Evolutionary conservation across 2,888 invertebrate species (phyloP), one percentile per base, ranked within the genome.

Genomic region (Nephrotoma appendiculata): DNA sequence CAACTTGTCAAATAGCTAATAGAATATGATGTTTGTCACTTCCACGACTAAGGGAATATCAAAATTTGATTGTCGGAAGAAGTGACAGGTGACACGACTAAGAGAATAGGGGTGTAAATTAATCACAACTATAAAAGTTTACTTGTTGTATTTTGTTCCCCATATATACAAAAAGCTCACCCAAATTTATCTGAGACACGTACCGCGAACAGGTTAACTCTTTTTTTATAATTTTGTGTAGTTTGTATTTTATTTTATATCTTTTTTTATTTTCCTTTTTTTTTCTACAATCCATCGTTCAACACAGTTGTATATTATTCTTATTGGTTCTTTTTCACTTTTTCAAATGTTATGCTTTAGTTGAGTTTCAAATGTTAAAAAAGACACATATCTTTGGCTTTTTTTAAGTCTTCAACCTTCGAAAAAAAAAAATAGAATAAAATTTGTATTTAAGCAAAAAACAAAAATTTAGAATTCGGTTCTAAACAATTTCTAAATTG

Each of bases 311-410:
- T 71, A 12, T 84, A 48, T 42, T 84, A 11, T 42, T 84, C 42
- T 43, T 84, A 84, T 84, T 42, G 42, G 41, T 84, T 48, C n/a
- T 48, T 48, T 48, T 48, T 48, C n/a, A 12, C 48, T n/a, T 12
- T 84, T 84, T 84, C 19, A 42, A 12, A n/a, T 42, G 84, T 84
- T 84, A 84, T 84, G 84, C 84, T 84, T 84, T 84, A 84, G 84
- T 84, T 84, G 84, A 84, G 84, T 43, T 84, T 84, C 43, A 43
- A 84, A 84, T 84, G 41, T 84, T 42, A 84, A 84, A 84, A 43
- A 42, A 43, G 41, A 84, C 84, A 43, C 84, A 84, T 84, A 43
- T 84, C 84, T 84, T 84, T 84, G 84, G 84, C 84, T 84, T 42
- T 84, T 84, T 42, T 42, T 84, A 41, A 84, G 41, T 84, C 42